Conservation (phyloP, 2,888 invertebrate genomes). For the Maniola hyperantus region DNA sequence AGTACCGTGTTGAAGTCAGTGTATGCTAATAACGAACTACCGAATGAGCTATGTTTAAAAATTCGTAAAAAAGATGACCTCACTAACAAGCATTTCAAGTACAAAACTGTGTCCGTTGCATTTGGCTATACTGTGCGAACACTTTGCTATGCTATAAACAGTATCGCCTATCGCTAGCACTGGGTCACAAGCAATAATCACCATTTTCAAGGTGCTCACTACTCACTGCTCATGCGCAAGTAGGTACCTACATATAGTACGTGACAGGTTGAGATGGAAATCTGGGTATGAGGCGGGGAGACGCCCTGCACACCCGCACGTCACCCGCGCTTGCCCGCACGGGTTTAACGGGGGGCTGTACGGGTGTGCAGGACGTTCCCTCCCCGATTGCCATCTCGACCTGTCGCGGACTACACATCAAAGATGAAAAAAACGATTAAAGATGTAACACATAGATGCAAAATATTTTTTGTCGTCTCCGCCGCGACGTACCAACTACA, state of each 20-base stretch:
- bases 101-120: not conserved
- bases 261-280: too few relatives aligned
- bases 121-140: not conserved
- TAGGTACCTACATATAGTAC: too few relatives aligned
- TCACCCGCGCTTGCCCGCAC: too few relatives aligned
- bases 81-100: too few relatives aligned
- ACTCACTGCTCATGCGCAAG: conserved; percentile 63
- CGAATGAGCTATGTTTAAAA: too few relatives aligned
- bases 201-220: conserved; percentile 54
- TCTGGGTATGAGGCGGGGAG: too few relatives aligned
- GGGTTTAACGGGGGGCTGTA: too few relatives aligned
- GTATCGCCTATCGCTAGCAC: conserved; percentile 43
- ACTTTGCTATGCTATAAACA: not conserved
- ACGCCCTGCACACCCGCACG: too few relatives aligned
- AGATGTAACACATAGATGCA: conserved; percentile 79
- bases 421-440: conserved; percentile 55
- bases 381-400: too few relatives aligned
- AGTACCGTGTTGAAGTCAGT: not conserved
- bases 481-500: conserved; percentile 61
- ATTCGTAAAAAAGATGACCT: too few relatives aligned
- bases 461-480: conserved; percentile 70
- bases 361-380: too few relatives aligned
- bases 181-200: conserved; percentile 39
- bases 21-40: not conserved
- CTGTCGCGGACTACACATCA: too few relatives aligned